Evolutionary conservation across 2,113 vertebrate species (phyloP).

Genomic region (Odontophorus gujanensis): DNA sequence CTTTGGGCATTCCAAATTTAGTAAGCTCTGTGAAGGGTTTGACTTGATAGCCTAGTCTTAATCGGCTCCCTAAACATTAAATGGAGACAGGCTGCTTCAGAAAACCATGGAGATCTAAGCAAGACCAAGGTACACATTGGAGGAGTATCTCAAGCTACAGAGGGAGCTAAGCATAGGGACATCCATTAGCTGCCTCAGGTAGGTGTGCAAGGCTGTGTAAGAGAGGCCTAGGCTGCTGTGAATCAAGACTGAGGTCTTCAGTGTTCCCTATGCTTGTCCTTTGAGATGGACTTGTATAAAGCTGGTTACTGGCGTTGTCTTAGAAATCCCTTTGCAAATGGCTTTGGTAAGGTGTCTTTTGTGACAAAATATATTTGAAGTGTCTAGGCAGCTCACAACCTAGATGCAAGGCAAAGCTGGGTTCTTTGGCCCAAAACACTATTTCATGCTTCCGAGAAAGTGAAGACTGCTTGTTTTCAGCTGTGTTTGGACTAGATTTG

Average conservation of each 20-base stretch:
- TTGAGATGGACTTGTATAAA: neutral
- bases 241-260: neutral
- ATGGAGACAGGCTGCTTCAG: neutral
- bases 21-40: neutral
- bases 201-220: neutral
- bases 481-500: constrained; percentile 32
- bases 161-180: neutral
- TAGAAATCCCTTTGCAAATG: neutral
- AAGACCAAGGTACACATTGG: neutral
- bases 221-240: neutral
- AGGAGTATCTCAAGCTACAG: neutral
- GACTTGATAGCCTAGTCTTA: neutral
- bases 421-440: neutral
- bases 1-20: neutral
- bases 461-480: constrained; percentile 28
- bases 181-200: neutral
- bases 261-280: neutral
- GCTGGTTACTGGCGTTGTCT: neutral
- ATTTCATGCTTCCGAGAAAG: constrained; percentile 5
- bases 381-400: neutral
- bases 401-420: neutral
- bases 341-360: neutral
- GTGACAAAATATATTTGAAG: neutral
- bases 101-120: neutral
- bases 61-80: accelerated